Evolutionary conservation across 2,888 invertebrate species (phyloP).

Genomic region (Teleiodes luculella): DNA sequence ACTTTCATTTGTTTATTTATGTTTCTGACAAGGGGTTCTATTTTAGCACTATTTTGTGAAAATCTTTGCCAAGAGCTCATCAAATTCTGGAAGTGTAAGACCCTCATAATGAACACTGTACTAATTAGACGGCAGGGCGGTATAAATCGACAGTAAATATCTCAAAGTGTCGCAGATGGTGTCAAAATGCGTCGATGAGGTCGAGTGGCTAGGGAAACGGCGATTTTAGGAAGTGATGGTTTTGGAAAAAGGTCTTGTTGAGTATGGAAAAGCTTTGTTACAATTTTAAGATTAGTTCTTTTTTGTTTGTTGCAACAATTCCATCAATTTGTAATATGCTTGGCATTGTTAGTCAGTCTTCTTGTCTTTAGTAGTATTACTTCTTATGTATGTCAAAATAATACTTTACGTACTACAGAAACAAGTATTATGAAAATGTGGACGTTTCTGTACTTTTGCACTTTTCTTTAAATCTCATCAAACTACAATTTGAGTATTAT

Average conservation of each 20-base stretch:
- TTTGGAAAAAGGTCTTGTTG: background rate
- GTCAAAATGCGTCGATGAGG: conserved; percentile 40
- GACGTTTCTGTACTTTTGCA: no score
- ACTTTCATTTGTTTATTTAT: background rate
- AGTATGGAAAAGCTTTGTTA: no score
- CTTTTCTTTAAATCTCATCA: no score
- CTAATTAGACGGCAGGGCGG: conserved; percentile 53
- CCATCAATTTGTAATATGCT: no score
- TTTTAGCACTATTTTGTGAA: background rate
- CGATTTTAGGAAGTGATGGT: background rate
- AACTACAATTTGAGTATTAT: no score
- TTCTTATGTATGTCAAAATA: no score
- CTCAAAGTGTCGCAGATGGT: conserved; percentile 58
- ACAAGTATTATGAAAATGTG: no score
- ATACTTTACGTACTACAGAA: no score
- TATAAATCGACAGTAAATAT: conserved; percentile 62
- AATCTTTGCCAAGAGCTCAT: background rate
- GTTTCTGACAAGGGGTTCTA: background rate
- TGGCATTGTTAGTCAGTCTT: no score
- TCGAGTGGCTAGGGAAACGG: conserved; percentile 1
- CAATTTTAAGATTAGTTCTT: no score
- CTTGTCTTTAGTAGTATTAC: no score
- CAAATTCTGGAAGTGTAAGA: background rate
- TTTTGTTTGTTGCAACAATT: no score
- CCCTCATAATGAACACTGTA: conserved; percentile 9